Percentiles rank a stretch among this genome's conserved stretches.
These are phyloP conservation scores for Netelia melanura DNA, from an alignment of 2,888 invertebrate species.

Conservation along the genomic window DNA sequence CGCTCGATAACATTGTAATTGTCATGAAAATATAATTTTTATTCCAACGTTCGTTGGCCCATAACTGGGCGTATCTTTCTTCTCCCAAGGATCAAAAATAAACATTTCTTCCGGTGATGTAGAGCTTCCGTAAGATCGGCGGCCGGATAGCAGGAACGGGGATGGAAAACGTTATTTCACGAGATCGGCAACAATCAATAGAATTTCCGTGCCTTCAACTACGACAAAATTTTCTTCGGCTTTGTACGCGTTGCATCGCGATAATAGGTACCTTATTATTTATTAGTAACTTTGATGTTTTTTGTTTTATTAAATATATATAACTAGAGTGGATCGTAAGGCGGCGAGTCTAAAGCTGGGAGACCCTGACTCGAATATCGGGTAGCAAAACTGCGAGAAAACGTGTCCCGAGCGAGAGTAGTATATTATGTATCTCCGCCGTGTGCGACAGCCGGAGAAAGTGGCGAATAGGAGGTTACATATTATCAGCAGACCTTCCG, in stretches of 20 bases:
- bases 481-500: slow-evolving; percentile 54
- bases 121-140: slow-evolving; percentile 15
- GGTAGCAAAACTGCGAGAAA: slow-evolving; percentile 14
- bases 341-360: background rate
- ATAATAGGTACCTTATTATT: slow-evolving; percentile 5
- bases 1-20: too few relatives aligned
- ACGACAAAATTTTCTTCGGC: background rate
- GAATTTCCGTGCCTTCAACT: background rate
- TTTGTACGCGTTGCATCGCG: background rate
- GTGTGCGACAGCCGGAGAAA: slow-evolving; percentile 59
- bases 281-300: slow-evolving; percentile 9
- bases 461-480: slow-evolving; percentile 54
- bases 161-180: slow-evolving; percentile 33
- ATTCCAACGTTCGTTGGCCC: too few relatives aligned
- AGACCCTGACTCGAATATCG: slow-evolving; percentile 50
- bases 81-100: background rate
- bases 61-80: too few relatives aligned
- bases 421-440: slow-evolving; percentile 4
- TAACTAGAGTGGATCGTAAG: background rate
- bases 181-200: background rate
- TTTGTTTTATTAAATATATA: background rate
- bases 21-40: too few relatives aligned
- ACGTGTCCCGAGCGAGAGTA: background rate
- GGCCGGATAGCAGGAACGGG: background rate
- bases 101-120: background rate